These are phyloP conservation scores for Silurus lanzhouensis DNA, from an alignment of 2,797 vertebrate genomes.

Conservation along the genomic window DNA sequence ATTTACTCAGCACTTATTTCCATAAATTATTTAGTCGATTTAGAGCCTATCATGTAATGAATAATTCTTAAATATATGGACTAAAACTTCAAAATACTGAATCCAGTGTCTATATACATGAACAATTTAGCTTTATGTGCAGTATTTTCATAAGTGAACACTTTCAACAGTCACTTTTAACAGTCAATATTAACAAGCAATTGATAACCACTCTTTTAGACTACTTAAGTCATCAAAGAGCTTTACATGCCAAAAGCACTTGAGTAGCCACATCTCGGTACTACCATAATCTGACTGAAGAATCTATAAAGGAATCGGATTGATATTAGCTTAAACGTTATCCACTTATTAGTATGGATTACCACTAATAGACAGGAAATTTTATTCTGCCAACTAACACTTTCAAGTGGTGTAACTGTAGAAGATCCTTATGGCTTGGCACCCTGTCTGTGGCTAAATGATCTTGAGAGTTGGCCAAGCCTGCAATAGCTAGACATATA, in stretches of 20 bases:
- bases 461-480: not conserved
- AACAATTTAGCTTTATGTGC: no score
- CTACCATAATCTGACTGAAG: not conserved
- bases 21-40: not conserved
- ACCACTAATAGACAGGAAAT: not conserved
- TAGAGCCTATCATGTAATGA: not conserved
- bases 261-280: not conserved
- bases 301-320: not conserved
- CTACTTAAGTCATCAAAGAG: not conserved
- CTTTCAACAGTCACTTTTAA: no score
- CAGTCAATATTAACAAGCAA: not conserved
- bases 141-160: no score
- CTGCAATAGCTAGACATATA: no score
- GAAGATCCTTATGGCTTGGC: not conserved
- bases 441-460: not conserved
- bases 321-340: not conserved
- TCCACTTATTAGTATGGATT: slow-evolving; percentile 1
- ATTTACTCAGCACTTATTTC: not conserved
- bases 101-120: no score
- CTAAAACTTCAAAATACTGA: not conserved
- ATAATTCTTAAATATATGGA: not conserved
- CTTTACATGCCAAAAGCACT: not conserved
- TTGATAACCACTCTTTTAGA: not conserved
- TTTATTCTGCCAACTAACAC: not conserved
- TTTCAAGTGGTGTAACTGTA: not conserved